Conservation (phyloP, 1,140 invertebrate genomes). For the Drosophila obscura region DNA sequence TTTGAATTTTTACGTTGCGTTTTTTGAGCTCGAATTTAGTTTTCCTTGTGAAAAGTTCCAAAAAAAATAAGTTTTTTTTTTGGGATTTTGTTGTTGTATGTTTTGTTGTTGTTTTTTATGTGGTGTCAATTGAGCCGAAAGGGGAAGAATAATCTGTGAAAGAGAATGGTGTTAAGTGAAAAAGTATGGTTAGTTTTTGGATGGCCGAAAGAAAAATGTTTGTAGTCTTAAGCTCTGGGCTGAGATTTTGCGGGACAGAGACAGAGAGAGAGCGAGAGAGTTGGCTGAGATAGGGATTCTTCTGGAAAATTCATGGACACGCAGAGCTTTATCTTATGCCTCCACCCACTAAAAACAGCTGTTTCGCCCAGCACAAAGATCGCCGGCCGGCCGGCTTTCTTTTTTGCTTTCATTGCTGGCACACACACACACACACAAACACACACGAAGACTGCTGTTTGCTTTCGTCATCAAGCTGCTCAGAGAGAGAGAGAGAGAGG, state of each 20-base stretch:
- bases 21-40: constrained; percentile 22
- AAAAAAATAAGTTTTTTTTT: constrained; percentile 11
- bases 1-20: constrained; percentile 10
- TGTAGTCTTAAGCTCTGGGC: too few relatives aligned
- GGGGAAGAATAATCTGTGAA: constrained; percentile 59
- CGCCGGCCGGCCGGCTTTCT: constrained; percentile 30
- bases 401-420: constrained; percentile 9
- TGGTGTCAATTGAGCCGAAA: constrained; percentile 74
- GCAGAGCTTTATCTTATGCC: too few relatives aligned
- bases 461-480: constrained; percentile 30
- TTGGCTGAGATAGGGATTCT: too few relatives aligned
- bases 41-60: constrained; percentile 26
- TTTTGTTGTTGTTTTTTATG: constrained; percentile 30
- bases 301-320: too few relatives aligned
- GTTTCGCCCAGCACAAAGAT: constrained; percentile 21
- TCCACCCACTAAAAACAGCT: constrained; percentile 21
- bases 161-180: constrained; percentile 17
- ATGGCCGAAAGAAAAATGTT: too few relatives aligned
- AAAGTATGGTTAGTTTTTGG: constrained; percentile 35
- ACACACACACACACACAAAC: too few relatives aligned
- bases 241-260: too few relatives aligned
- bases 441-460: neutral
- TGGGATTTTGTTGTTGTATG: constrained; percentile 8
- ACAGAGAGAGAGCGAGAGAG: too few relatives aligned
- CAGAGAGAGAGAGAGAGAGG: constrained; percentile 19